phyloP scores from a whole-genome alignment of 1,140 invertebrate species.

The Stratiolaelaps scimitus region DNA sequence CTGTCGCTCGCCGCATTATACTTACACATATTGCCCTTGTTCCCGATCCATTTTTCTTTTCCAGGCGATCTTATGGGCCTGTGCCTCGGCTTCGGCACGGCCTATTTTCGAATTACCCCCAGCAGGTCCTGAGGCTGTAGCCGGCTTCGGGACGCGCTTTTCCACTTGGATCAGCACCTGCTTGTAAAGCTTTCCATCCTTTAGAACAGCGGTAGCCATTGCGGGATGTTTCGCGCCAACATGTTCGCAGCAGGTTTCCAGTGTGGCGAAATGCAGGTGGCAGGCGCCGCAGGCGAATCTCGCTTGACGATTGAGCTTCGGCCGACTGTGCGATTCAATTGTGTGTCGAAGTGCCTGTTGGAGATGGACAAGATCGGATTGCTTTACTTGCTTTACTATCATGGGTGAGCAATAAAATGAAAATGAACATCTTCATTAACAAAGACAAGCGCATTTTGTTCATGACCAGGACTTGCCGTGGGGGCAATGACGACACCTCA shows the following conservation, averaged over 20 bases:
- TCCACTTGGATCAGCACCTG: not conserved
- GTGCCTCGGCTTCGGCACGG: not conserved
- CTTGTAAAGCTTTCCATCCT: slow-evolving; percentile 17
- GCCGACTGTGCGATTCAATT: slow-evolving; percentile 23
- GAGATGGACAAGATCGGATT: not conserved
- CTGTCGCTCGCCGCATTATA: no score
- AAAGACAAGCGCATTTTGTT: no score
- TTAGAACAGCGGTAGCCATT: slow-evolving; percentile 14
- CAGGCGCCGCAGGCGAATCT: slow-evolving; percentile 4
- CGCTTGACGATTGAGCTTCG: slow-evolving; percentile 17
- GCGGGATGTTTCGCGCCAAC: slow-evolving; percentile 4
- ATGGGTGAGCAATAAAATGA: no score
- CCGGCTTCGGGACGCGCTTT: not conserved
- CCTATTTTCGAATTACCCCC: no score
- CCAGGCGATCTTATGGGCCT: slow-evolving; percentile 20
- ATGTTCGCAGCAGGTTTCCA: slow-evolving; percentile 14
- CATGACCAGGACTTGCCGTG: no score
- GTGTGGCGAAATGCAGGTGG: slow-evolving; percentile 2
- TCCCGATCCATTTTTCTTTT: slow-evolving; percentile 10
- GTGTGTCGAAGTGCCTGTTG: slow-evolving; percentile 15
- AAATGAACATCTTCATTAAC: no score
- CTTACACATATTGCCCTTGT: slow-evolving; percentile 13
- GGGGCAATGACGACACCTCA: no score
- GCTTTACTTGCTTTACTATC: no score
- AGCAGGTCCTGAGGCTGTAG: no score